These are phyloP conservation scores for Cyanoderma ruficeps DNA, from an alignment of 2,113 vertebrate species.

Conservation along the genomic window DNA sequence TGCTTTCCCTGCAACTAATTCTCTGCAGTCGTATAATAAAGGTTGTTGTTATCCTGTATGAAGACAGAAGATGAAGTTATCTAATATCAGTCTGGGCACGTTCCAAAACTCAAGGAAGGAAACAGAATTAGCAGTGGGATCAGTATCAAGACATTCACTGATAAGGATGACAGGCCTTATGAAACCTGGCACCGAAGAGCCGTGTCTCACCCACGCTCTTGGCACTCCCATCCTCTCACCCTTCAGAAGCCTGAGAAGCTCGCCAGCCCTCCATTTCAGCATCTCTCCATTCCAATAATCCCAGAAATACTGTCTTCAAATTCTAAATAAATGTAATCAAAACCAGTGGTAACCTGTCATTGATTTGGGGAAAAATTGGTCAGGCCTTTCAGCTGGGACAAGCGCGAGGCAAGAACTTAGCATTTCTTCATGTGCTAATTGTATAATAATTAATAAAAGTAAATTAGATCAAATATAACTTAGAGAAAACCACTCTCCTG, in stretches of 20 bases:
- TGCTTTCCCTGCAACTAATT: not conserved
- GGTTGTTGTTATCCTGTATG: not conserved
- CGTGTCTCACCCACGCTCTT: rapidly evolving
- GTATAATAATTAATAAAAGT: slow-evolving; percentile 38
- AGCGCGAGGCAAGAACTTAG: not conserved
- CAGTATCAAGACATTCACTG: not conserved
- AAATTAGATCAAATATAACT: slow-evolving; percentile 39
- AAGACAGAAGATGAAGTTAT: not conserved
- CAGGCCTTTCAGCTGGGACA: not conserved
- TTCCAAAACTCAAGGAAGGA: not conserved
- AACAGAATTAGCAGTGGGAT: not conserved
- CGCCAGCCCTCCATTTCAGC: not conserved
- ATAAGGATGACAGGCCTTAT: not conserved
- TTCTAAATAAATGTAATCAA: not conserved
- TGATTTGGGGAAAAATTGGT: not conserved
- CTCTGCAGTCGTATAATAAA: not conserved
- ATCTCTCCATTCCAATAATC: not conserved
- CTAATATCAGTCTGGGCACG: not conserved
- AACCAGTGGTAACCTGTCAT: not conserved
- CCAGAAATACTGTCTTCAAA: not conserved
- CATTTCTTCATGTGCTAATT: not conserved
- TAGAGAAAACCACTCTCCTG: slow-evolving; percentile 17
- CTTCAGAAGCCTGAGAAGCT: not conserved
- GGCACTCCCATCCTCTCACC: not conserved
- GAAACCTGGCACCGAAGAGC: not conserved